Evolutionary conservation across 2,888 invertebrate genomes (phyloP).

Genomic region (Yponomeuta cagnagella): DNA sequence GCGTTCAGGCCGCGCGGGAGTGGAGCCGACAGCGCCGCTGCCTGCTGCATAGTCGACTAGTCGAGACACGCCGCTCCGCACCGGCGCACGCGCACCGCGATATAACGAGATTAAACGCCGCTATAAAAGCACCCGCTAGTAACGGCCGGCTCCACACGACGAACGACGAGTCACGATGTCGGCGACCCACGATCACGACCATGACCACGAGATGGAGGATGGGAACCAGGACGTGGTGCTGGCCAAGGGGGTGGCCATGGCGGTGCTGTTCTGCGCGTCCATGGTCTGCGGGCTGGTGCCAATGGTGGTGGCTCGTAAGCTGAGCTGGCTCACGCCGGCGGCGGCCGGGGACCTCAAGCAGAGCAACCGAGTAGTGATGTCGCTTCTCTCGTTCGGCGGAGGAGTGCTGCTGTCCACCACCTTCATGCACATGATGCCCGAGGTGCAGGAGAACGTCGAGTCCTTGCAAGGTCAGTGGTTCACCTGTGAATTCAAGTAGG

Average conservation of each 20-base stretch:
- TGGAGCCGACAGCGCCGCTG: constrained; percentile 38
- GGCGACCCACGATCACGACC: constrained; percentile 21
- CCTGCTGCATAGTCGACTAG: constrained; percentile 40
- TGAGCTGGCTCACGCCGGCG: constrained; percentile 74
- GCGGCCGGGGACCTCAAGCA: constrained; percentile 64
- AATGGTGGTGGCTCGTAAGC: constrained; percentile 79
- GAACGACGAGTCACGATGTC: background rate
- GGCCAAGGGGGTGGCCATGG: constrained; percentile 88
- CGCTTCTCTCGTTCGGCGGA: constrained; percentile 87
- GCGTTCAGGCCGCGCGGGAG: constrained; percentile 49
- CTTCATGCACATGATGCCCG: constrained; percentile 87
- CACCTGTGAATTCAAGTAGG: background rate
- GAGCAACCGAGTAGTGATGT: constrained; percentile 72
- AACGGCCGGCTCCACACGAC: constrained; percentile 4
- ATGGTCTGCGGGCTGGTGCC: constrained; percentile 85
- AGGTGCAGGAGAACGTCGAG: constrained; percentile 82
- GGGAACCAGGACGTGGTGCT: constrained; percentile 70
- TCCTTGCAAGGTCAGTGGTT: constrained; percentile 69
- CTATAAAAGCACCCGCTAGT: constrained; percentile 53
- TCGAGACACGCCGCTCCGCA: constrained; percentile 48
- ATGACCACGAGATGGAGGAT: constrained; percentile 30
- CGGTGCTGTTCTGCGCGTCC: constrained; percentile 84
- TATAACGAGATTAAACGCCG: constrained; percentile 29
- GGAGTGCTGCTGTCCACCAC: constrained; percentile 89
- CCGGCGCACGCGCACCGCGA: constrained; percentile 62